A percentile compares a stretch with the other conserved stretches of the same genome.
Evolutionary conservation across 2,888 invertebrate genomes (phyloP).

Genomic region (Busseola fusca): DNA sequence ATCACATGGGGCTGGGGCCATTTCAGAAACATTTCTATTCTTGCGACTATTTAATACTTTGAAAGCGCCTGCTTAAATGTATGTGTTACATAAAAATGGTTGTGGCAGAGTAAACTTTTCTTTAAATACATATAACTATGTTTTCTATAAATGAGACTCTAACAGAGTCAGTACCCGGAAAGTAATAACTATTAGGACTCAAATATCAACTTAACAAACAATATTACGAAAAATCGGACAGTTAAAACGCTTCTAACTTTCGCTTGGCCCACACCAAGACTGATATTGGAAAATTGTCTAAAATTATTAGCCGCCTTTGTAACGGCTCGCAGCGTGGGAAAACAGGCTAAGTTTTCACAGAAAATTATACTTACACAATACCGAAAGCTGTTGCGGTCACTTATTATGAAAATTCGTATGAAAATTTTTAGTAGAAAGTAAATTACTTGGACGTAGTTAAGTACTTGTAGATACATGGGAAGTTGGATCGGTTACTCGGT

Average conservation of each 20-base stretch:
- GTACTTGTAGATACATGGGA: constrained; percentile 25
- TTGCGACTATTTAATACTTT: neutral
- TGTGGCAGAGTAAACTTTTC: neutral
- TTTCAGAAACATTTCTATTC: neutral
- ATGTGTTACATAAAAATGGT: neutral
- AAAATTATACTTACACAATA: constrained; percentile 72
- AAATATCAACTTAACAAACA: neutral
- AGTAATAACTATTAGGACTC: neutral
- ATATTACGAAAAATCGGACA: neutral
- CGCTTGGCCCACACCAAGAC: constrained; percentile 67
- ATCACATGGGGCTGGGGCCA: no score
- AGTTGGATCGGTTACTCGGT: constrained; percentile 1
- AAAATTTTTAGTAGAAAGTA: constrained; percentile 26
- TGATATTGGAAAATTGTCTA: constrained; percentile 88
- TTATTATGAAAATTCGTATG: constrained; percentile 50
- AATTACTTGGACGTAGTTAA: constrained; percentile 13
- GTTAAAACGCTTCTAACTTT: constrained; percentile 13
- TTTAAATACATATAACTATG: neutral
- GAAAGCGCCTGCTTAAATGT: neutral
- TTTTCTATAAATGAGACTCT: neutral
- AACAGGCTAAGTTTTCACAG: constrained; percentile 80
- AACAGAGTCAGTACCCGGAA: neutral
- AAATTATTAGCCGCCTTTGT: constrained; percentile 85
- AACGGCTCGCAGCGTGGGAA: constrained; percentile 84
- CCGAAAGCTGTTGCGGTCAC: constrained; percentile 62